Percentiles rank a stretch among this genome's conserved stretches.
Evolutionary conservation across 2,113 vertebrate species (phyloP).

Genomic region (Zootoca vivipara): DNA sequence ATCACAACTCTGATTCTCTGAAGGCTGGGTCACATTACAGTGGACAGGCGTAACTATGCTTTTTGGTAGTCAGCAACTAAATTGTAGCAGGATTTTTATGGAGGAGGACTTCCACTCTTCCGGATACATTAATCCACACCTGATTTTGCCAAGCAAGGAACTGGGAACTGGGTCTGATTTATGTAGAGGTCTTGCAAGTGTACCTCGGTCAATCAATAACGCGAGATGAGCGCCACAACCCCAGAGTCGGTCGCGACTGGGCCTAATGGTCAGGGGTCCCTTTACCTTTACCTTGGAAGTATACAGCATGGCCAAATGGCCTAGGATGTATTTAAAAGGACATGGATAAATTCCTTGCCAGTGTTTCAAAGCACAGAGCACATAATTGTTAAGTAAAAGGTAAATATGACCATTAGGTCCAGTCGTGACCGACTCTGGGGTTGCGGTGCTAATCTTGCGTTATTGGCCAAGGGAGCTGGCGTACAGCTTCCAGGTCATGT

Average conservation of each 20-base stretch:
- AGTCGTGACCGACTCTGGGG: no score
- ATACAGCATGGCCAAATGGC: not conserved
- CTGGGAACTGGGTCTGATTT: not conserved
- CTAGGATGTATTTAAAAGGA: not conserved
- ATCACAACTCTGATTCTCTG: not conserved
- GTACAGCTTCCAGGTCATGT: no score
- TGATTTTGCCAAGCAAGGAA: not conserved
- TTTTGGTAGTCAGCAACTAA: not conserved
- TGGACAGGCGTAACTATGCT: not conserved
- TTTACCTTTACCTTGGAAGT: no score
- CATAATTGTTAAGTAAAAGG: no score
- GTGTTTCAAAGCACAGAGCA: not conserved
- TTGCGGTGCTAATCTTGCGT: no score
- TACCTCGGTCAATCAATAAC: no score
- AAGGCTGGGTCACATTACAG: not conserved
- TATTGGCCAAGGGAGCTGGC: no score
- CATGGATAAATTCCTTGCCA: not conserved
- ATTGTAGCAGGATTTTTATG: not conserved
- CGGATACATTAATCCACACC: not conserved
- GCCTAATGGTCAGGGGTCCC: no score
- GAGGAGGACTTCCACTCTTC: not conserved
- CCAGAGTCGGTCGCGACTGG: no score
- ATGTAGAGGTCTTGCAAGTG: not conserved
- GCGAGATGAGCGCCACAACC: no score
- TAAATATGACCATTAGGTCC: no score